Percentiles rank a stretch among this genome's conserved stretches.
Evolutionary conservation across 2,113 vertebrate genomes (phyloP).

Genomic region (Oncorhynchus masou): DNA sequence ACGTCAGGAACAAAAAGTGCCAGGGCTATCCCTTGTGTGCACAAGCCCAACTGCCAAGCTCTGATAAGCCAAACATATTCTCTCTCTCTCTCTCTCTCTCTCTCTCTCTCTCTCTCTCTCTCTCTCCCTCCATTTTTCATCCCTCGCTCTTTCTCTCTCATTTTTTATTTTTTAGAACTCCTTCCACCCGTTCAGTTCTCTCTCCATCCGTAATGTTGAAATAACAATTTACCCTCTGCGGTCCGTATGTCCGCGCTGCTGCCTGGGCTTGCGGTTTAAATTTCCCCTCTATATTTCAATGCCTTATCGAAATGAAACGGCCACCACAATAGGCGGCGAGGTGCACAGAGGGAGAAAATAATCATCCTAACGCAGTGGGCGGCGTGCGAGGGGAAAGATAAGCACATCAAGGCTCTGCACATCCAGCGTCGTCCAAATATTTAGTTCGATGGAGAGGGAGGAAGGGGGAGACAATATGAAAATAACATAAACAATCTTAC

Average conservation of each 20-base stretch:
- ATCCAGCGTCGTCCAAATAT: conserved; percentile 8
- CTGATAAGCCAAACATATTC: conserved; percentile 48
- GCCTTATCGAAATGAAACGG: conserved; percentile 44
- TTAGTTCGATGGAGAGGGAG: conserved; percentile 14
- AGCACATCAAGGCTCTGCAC: conserved; percentile 16
- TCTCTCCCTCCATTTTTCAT: neutral
- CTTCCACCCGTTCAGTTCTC: conserved; percentile 39
- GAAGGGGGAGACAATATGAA: conserved; percentile 37
- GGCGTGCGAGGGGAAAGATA: conserved; percentile 23
- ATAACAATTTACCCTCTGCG: conserved; percentile 28
- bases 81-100: conserved; percentile 11
- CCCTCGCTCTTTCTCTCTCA: conserved; percentile 6
- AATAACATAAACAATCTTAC: conserved; percentile 28
- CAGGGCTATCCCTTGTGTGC: conserved; percentile 13
- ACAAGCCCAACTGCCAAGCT: conserved; percentile 31
- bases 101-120: neutral
- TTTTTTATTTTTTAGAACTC: conserved; percentile 33
- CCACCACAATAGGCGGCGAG: conserved; percentile 23
- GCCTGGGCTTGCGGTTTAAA: conserved; percentile 30
- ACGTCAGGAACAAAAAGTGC: conserved; percentile 35
- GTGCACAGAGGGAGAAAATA: conserved; percentile 24
- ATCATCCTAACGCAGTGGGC: conserved; percentile 19
- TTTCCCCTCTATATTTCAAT: conserved; percentile 14
- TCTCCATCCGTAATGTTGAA: conserved; percentile 26
- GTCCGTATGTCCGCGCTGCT: conserved; percentile 16